Evolutionary conservation across 2,888 invertebrate species (phyloP).

Genomic region (Stomorhina lunata): DNA sequence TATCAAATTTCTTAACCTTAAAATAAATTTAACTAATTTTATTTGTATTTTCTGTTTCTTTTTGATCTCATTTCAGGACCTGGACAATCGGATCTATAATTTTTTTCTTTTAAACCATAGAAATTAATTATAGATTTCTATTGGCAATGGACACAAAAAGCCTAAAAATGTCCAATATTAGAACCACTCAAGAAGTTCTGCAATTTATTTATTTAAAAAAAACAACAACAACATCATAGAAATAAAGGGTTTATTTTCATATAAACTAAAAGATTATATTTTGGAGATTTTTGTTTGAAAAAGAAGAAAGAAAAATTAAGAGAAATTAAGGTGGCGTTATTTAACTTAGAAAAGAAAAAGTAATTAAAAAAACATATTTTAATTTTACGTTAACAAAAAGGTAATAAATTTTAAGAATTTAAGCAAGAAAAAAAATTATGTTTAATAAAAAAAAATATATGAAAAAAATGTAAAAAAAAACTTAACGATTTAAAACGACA

Average conservation of each 20-base stretch:
- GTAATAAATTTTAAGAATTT: conserved; percentile 21
- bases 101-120: conserved; percentile 79
- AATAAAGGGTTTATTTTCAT: conserved; percentile 41
- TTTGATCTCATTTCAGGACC: conserved; percentile 81
- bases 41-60: conserved; percentile 62
- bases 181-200: conserved; percentile 58
- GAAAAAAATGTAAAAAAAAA: conserved; percentile 33
- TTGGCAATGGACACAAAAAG: conserved; percentile 24
- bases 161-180: conserved; percentile 67
- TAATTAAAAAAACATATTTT: conserved; percentile 18
- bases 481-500: conserved; percentile 49
- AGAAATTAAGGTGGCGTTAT: conserved; percentile 42
- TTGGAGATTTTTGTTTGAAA: conserved; percentile 40
- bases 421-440: conserved; percentile 54
- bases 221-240: conserved; percentile 34
- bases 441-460: conserved; percentile 71
- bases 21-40: conserved; percentile 31
- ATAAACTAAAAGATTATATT: conserved; percentile 21
- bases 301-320: background rate
- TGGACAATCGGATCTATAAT: conserved; percentile 83
- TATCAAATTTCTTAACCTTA: background rate
- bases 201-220: background rate
- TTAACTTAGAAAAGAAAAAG: conserved; percentile 6
- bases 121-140: conserved; percentile 78
- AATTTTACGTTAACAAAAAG: conserved; percentile 59